Percentiles rank a stretch among this genome's conserved stretches.
These are phyloP conservation scores for Dolomedes plantarius DNA, from an alignment of 2,888 invertebrate species.

Conservation along the genomic window DNA sequence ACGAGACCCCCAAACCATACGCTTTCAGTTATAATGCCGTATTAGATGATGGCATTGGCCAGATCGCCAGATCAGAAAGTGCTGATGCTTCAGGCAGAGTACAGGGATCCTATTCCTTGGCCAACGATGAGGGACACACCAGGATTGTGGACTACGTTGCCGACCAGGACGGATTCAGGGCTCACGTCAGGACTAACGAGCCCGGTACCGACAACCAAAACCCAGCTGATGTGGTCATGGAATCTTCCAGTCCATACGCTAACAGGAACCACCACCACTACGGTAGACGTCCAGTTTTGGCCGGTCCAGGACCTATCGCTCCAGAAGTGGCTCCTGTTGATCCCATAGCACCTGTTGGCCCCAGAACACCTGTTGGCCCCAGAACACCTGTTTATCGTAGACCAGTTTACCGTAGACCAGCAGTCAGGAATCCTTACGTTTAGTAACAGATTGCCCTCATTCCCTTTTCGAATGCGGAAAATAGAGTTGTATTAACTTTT, in stretches of 20 bases:
- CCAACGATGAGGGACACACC: conserved; percentile 54
- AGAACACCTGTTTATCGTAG: conserved; percentile 12
- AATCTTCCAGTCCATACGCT: not conserved
- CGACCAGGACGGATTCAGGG: conserved; percentile 30
- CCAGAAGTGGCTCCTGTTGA: not conserved
- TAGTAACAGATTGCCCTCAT: not conserved
- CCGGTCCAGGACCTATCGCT: not conserved
- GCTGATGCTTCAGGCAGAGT: conserved; percentile 57
- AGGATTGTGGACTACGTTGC: conserved; percentile 25
- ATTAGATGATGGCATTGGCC: conserved; percentile 48
- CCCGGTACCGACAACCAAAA: conserved; percentile 29
- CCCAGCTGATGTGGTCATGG: conserved; percentile 24
- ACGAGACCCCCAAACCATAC: conserved; percentile 53
- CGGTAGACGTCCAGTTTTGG: not conserved
- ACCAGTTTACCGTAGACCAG: conserved; percentile 32
- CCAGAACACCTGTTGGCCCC: conserved; percentile 11
- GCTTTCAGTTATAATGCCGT: conserved; percentile 54
- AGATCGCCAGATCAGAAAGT: conserved; percentile 46
- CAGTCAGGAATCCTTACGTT: not conserved
- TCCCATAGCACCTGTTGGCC: not conserved
- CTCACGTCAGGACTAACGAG: conserved; percentile 31
- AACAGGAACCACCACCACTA: not conserved
- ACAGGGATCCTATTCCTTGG: conserved; percentile 53
- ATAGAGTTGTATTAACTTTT: too few species aligned
- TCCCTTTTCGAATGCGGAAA: too few species aligned